Evolutionary conservation across 2,797 vertebrate genomes (phyloP).

Genomic region (Sebastes steindachneri): DNA sequence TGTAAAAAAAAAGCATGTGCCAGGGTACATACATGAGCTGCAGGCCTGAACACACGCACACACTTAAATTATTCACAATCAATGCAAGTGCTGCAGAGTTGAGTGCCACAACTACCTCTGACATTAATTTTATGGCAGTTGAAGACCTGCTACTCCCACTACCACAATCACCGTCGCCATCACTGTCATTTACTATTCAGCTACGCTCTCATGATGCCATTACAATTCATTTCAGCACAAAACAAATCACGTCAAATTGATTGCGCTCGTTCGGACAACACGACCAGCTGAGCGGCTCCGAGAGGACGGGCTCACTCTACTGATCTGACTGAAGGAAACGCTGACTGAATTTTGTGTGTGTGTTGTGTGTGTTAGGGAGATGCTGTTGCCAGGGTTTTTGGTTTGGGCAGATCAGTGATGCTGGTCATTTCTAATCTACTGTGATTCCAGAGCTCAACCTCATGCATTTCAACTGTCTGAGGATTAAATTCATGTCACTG

Average conservation of each 20-base stretch:
- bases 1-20: conserved; percentile 3
- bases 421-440: conserved; percentile 70
- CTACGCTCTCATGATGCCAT: conserved; percentile 35
- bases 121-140: conserved; percentile 50
- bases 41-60: background rate
- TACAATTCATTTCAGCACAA: conserved; percentile 48
- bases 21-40: conserved; percentile 15
- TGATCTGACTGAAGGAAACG: conserved; percentile 30
- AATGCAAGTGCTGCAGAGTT: conserved; percentile 53
- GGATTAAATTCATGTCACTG: conserved; percentile 75
- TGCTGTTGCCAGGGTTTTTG: conserved; percentile 27
- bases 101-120: conserved; percentile 52
- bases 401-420: conserved; percentile 50
- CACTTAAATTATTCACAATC: conserved; percentile 70
- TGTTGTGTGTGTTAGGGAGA: background rate
- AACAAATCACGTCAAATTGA: conserved; percentile 64
- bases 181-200: conserved; percentile 39
- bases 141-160: conserved; percentile 48
- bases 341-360: conserved; percentile 11
- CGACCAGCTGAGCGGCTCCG: background rate
- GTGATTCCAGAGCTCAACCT: conserved; percentile 59
- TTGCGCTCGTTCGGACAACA: conserved; percentile 47
- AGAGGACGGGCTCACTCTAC: conserved; percentile 8
- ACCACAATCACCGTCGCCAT: conserved; percentile 32
- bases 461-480: conserved; percentile 64